phyloP scores from a whole-genome alignment of 2,797 vertebrate genomes.

The Rhinatrema bivittatum region DNA sequence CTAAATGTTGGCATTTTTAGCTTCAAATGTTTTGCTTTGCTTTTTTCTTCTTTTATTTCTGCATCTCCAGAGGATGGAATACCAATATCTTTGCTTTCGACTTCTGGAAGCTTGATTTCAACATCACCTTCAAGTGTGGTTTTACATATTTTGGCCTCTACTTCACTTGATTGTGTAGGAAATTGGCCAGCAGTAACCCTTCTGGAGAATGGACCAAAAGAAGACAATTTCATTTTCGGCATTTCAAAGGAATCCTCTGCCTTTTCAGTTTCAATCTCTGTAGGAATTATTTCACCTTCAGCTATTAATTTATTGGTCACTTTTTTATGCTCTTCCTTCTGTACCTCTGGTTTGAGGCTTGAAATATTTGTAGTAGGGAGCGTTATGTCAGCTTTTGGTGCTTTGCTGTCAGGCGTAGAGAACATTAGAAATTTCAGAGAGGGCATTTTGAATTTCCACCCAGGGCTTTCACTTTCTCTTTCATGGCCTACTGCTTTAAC shows the following conservation, averaged over 20 bases:
- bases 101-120: slow-evolving; percentile 31
- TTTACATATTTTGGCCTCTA: slow-evolving; percentile 1
- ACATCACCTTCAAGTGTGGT: slow-evolving; percentile 6
- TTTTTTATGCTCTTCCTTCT: neutral
- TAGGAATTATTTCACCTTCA: neutral
- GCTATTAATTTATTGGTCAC: neutral
- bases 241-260: slow-evolving; percentile 39
- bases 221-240: slow-evolving; percentile 44
- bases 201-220: too few relatives aligned
- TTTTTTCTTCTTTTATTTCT: slow-evolving; percentile 24
- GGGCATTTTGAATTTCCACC: neutral
- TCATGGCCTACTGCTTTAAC: neutral
- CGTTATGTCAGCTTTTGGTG: neutral
- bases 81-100: slow-evolving; percentile 8
- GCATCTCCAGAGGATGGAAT: slow-evolving; percentile 20
- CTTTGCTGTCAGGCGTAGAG: neutral
- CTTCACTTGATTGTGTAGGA: too few relatives aligned
- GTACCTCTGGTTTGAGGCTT: too few relatives aligned
- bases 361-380: accelerated
- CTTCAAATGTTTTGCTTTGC: slow-evolving; percentile 36
- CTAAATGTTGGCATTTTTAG: slow-evolving; percentile 54
- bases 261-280: slow-evolving; percentile 5
- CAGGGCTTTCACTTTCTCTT: neutral
- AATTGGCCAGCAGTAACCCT: too few relatives aligned
- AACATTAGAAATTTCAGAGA: too few relatives aligned